A percentile compares a stretch with the other conserved stretches of the same genome.
phyloP scores from a whole-genome alignment of 2,888 invertebrate species.

The Thysanoteuthis rhombus region DNA sequence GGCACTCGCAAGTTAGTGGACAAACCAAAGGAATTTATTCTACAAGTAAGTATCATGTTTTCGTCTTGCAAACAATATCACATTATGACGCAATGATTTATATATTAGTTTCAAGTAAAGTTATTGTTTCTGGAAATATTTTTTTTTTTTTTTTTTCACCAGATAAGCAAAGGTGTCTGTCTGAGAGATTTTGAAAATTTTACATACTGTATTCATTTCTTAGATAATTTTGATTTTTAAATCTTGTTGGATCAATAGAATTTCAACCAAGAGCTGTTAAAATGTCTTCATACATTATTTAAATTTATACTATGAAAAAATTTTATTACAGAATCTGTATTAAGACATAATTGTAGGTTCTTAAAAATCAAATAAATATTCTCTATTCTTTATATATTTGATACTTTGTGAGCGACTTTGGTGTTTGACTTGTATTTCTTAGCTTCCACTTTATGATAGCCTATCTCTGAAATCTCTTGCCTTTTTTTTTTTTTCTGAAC shows the following conservation, averaged over 20 bases:
- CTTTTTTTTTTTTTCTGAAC: too few species aligned
- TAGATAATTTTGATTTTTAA: background rate
- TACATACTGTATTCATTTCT: background rate
- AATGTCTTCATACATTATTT: background rate
- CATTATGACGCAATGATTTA: too few species aligned
- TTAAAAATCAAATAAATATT: background rate
- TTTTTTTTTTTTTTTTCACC: background rate
- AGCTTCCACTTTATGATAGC: too few species aligned
- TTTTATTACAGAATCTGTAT: too few species aligned
- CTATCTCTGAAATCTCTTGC: too few species aligned
- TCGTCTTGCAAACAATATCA: background rate
- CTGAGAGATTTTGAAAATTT: background rate
- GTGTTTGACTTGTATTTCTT: too few species aligned
- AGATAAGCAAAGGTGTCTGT: too few species aligned
- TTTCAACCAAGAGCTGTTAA: background rate
- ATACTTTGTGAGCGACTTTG: too few species aligned
- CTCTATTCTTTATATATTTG: too few species aligned
- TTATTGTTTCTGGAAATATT: background rate
- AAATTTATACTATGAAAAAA: background rate
- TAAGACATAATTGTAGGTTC: background rate
- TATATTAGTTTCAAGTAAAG: too few species aligned
- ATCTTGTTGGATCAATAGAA: background rate
- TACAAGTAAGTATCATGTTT: slow-evolving; percentile 20
- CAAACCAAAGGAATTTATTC: slow-evolving; percentile 19
- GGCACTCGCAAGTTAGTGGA: slow-evolving; percentile 25